Conservation (phyloP, 2,888 invertebrate species). For the Epinotia brunnichana region DNA sequence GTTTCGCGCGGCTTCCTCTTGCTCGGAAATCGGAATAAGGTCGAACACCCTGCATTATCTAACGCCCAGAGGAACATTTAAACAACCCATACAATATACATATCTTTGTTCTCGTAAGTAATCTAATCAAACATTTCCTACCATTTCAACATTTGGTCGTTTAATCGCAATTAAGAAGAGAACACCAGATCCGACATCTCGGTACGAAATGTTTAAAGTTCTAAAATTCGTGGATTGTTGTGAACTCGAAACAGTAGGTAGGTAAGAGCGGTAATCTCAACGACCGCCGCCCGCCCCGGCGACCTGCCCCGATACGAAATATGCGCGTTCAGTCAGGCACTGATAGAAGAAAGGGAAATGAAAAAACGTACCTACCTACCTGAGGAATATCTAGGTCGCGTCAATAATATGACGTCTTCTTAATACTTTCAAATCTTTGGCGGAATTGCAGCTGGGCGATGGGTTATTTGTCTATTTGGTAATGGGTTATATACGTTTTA, state of each 20-base stretch:
- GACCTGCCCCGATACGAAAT: conserved; percentile 14
- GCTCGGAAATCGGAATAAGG: neutral
- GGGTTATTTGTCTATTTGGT: too few relatives aligned
- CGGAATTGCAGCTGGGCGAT: neutral
- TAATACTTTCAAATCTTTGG: conserved; percentile 50
- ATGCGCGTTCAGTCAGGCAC: conserved; percentile 13
- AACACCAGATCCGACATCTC: neutral
- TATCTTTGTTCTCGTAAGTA: too few relatives aligned
- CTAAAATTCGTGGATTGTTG: neutral
- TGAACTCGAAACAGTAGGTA: neutral
- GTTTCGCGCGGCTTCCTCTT: neutral
- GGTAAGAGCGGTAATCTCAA: conserved; percentile 1
- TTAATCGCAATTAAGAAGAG: neutral
- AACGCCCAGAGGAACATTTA: too few relatives aligned
- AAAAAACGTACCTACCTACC: conserved; percentile 44
- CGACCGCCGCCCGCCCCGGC: neutral
- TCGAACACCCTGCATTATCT: too few relatives aligned
- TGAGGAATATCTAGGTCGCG: conserved; percentile 52
- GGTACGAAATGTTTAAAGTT: neutral
- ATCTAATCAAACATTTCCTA: too few relatives aligned
- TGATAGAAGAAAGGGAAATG: conserved; percentile 36
- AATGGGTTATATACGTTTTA: too few relatives aligned
- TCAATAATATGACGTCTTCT: conserved; percentile 48
- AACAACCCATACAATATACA: too few relatives aligned
- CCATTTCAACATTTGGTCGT: too few relatives aligned